Evolutionary conservation across 64 coral and sea anemone species (phyloP).

Genomic region (Dendronephthya gigantea): DNA sequence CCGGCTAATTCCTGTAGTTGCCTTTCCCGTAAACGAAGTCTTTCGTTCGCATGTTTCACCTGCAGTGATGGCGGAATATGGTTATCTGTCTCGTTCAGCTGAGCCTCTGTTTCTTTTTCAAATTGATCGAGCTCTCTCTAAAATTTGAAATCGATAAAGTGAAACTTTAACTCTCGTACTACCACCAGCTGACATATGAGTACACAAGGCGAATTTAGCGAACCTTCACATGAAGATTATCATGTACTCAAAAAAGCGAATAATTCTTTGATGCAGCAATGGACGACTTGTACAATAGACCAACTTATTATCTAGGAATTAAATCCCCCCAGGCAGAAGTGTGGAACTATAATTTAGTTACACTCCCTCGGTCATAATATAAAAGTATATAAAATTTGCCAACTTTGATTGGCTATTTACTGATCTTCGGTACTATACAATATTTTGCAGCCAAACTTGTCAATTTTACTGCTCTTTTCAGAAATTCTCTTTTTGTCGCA

Average conservation of each 20-base stretch:
- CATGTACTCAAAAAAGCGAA: neutral
- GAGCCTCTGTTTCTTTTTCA: constrained; percentile 59
- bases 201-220: neutral
- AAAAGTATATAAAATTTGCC: no score
- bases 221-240: neutral
- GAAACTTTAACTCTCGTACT: neutral
- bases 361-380: no score
- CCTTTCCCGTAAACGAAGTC: constrained; percentile 73
- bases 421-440: no score
- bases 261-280: no score
- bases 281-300: no score
- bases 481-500: no score
- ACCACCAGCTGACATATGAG: neutral
- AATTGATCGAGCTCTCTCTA: constrained; percentile 81
- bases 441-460: no score
- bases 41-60: constrained; percentile 83
- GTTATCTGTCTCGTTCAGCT: constrained; percentile 55
- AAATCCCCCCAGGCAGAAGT: no score
- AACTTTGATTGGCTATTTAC: no score
- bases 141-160: neutral
- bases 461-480: no score
- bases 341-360: no score
- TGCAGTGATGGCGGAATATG: constrained; percentile 72
- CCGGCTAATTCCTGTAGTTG: constrained; percentile 89
- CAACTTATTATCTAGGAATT: no score